Conservation (phyloP, 2,888 invertebrate species). For the Chironomus riparius region DNA sequence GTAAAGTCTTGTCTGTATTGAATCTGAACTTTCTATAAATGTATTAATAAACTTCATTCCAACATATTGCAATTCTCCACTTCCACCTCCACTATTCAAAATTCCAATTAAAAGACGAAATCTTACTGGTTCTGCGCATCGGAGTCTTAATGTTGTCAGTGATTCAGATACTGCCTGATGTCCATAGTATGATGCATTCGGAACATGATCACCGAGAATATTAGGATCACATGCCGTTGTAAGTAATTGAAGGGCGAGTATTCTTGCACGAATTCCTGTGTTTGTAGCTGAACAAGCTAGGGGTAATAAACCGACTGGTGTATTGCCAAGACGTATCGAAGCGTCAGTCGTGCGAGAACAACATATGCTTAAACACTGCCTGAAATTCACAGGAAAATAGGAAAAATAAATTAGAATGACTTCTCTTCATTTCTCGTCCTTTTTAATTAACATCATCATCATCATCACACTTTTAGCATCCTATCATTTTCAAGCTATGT, state of each 20-base stretch:
- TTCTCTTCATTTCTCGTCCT: no score
- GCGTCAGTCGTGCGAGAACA: constrained; percentile 72
- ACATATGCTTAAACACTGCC: constrained; percentile 74
- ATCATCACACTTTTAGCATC: no score
- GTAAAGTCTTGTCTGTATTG: constrained; percentile 67
- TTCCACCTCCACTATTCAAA: constrained; percentile 67
- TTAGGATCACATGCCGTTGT: constrained; percentile 68
- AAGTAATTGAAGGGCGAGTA: constrained; percentile 78
- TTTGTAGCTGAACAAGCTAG: constrained; percentile 81
- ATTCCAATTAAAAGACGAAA: constrained; percentile 86
- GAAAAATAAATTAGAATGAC: neutral
- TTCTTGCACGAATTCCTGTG: constrained; percentile 74
- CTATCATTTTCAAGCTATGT: neutral
- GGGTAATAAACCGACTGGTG: constrained; percentile 74
- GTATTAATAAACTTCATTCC: constrained; percentile 78
- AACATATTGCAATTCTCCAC: constrained; percentile 64
- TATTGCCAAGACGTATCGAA: constrained; percentile 62
- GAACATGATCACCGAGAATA: constrained; percentile 35
- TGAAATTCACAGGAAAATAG: constrained; percentile 32
- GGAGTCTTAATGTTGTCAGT: constrained; percentile 73
- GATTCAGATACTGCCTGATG: constrained; percentile 85
- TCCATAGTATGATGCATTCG: constrained; percentile 53
- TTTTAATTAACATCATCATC: no score
- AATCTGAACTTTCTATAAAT: constrained; percentile 65
- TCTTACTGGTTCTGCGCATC: constrained; percentile 86